Evolutionary conservation across 92 coral and sea anemone species (phyloP), one percentile per base, ranked within the genome.

Genomic region (Zoanthus gigantus): DNA sequence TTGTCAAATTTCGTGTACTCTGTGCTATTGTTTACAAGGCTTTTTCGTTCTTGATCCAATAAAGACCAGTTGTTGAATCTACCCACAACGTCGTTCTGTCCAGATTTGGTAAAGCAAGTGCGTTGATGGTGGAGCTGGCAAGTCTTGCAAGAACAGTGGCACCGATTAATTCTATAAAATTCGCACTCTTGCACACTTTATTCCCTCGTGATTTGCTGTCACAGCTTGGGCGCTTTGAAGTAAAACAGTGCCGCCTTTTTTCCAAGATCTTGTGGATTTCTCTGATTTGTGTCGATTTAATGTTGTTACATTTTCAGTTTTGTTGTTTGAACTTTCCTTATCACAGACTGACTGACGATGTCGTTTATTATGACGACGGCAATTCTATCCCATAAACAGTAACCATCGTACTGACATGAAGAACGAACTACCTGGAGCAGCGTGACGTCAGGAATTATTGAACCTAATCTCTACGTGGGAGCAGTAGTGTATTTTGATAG

Each of bases 161-260:
- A 5, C 82, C 82, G 23, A 77, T 67, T 34, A 77, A 56, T 77
- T 88, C 87, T 10, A 80, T 77, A 94, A 68, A 6, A 91, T 60
- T 37, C 87, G 58, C 56, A 79, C 96, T 12, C 85, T 79, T 0
- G 88, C 85, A 4, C 90, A 74, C 74, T 68, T 74, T 8, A 68
- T 82, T 31, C 79, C 86, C n/a, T 76, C 54, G 7, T 23, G 52
- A 30, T 89, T 83, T 5, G 52, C 63, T 13, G 94, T 93, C 7
- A 78, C 69, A n/a, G 88, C 90, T 82, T 79, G 72, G 0, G 94
- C 94, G 4, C 92, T 91, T 87, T 93, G 94, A 0, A 93, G 86
- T 29, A 91, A 88, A 16, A 94, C 91, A 0, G 87, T 89, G 52
- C 52, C 52, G 32, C 83, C 74, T 4, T 13, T 88, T 46, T 63